Conservation (phyloP, 1,140 invertebrate genomes). For the Augochlora pura region DNA sequence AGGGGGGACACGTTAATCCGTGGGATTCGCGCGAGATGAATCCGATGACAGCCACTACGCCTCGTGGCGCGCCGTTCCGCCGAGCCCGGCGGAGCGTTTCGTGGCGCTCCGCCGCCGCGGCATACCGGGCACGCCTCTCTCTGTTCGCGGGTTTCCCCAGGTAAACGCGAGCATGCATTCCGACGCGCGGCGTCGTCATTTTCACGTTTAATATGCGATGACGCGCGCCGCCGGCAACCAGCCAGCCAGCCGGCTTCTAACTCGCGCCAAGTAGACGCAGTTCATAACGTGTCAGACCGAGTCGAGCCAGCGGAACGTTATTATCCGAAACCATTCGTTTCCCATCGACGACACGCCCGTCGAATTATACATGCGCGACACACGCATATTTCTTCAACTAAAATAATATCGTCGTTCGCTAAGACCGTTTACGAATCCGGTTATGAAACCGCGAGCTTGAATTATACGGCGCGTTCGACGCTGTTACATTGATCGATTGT, state of each 20-base stretch:
- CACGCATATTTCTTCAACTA: too few species aligned
- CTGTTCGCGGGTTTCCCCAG: background rate
- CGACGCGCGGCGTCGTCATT: conserved; percentile 30
- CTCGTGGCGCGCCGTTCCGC: too few species aligned
- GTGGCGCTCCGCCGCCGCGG: conserved; percentile 13
- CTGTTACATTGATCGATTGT: too few species aligned
- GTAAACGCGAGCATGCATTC: conserved; percentile 2
- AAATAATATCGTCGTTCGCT: background rate
- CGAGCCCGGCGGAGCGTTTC: background rate
- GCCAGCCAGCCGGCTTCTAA: background rate
- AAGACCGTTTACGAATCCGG: too few species aligned
- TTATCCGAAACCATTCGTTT: conserved; percentile 37
- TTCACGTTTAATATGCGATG: conserved; percentile 44
- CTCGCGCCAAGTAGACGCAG: conserved; percentile 38
- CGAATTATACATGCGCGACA: conserved; percentile 7
- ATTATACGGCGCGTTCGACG: background rate
- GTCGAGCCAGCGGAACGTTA: conserved; percentile 23
- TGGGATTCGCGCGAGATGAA: conserved; percentile 35
- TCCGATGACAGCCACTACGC: conserved; percentile 27
- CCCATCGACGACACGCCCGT: conserved; percentile 6
- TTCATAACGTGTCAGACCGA: conserved; percentile 37
- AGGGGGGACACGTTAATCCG: conserved; percentile 22
- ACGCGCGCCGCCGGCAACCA: conserved; percentile 18
- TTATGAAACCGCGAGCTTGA: background rate
- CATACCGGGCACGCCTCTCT: conserved; percentile 24